Percentiles rank a stretch among this genome's conserved stretches.
Evolutionary conservation across 2,113 vertebrate genomes (phyloP).

Genomic region (cat (Felis catus)): F.catus_Fca126_mat1.0 CM031417.1:41758501-41759000

Average conservation of each 20-base stretch:
- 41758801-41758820: constrained; percentile 3
- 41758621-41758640: neutral
- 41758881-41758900: constrained; percentile 15
- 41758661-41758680: neutral
- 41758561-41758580: neutral
- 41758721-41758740: neutral
- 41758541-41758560: neutral
- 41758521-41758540: neutral
- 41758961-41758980: constrained; percentile 94
- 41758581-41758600: neutral
- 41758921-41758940: constrained; percentile 19
- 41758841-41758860: neutral
- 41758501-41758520: neutral
- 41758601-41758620: neutral
- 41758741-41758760: neutral
- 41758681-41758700: constrained; percentile 12
- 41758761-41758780: neutral
- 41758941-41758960: constrained; percentile 64
- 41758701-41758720: constrained; percentile 7
- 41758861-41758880: neutral
- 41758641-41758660: neutral
- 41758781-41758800: neutral
- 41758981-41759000: constrained; percentile 90
- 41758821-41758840: neutral
- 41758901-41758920: neutral